Evolutionary conservation across 2,888 invertebrate species (phyloP), one percentile per base, ranked within the genome.

Genomic region (Polyommatus iphigenia): DNA sequence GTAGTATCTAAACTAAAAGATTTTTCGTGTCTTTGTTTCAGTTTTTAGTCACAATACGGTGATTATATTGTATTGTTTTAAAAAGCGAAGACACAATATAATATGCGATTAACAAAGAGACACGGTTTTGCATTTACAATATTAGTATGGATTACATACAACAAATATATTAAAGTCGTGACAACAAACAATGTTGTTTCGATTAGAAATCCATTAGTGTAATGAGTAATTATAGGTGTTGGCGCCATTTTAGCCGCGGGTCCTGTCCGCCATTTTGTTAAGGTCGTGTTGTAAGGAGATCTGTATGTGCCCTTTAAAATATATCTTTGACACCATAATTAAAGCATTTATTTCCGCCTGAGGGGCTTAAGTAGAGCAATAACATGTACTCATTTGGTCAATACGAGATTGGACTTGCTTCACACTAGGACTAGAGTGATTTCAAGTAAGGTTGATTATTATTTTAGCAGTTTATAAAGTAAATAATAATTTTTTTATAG

Each of bases 151-250:
- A 62, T 20, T 62, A 36, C 29, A 73, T 41, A 5, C 41, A 36
- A 78, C 78, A 77, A 82, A 83, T 46, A 13, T 46, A 84, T 82
- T 84, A 85, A 80, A 85, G 83, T 90, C 91, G 88, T 91, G 91
- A 90, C 88, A 86, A 85, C 84, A 84, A 83, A 86, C 85, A 87
- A 87, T 85, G 80, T 83, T 82, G 81, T 83, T 82, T 81, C 85
- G 85, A 89, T 89, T 85, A 84, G 82, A 86, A 85, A 86, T 88
- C 90, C 90, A 92, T 92, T 91, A 91, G 85, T 82, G 83, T 91
- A 89, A 89, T 90, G 87, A 90, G 87, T 90, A 90, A 91, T 91
- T 91, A 90, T 85, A 87, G 87, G 82, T 81, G 84, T 83, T 85
- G 85, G 83, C 85, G 87, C 82, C 87, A 87, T 86, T 85, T 87